Percentiles rank a stretch among this genome's conserved stretches.
Conservation (phyloP, 2,797 vertebrate species). For the Amniataba percoides region DNA sequence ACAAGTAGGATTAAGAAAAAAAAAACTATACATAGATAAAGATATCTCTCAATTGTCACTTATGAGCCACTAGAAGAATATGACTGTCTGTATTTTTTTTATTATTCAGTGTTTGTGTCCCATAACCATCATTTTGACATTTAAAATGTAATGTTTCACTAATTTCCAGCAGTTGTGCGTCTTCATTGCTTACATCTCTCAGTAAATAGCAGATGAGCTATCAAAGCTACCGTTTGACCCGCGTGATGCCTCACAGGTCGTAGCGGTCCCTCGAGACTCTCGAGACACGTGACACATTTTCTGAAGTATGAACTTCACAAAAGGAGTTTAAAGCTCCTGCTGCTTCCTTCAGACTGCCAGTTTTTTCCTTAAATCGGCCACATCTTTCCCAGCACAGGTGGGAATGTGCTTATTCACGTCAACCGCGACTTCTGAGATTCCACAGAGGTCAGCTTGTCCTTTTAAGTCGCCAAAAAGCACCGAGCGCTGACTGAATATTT, state of each 20-base stretch:
- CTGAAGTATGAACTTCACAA: constrained; percentile 9
- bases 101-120: background rate
- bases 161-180: no score
- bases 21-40: no score
- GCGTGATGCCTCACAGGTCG: background rate
- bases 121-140: background rate
- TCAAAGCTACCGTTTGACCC: background rate
- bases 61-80: no score
- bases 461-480: background rate
- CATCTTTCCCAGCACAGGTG: constrained; percentile 17
- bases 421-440: constrained; percentile 36
- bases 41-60: no score
- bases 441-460: constrained; percentile 20
- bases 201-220: background rate
- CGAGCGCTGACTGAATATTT: constrained; percentile 1
- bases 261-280: background rate
- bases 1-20: no score
- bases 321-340: constrained; percentile 2
- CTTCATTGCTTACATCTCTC: background rate
- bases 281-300: background rate
- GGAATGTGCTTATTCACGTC: constrained; percentile 30
- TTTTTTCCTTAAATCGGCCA: constrained; percentile 11
- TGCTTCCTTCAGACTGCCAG: constrained; percentile 9
- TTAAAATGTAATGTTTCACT: background rate
- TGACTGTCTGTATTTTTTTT: no score